Evolutionary conservation across 2,113 vertebrate genomes (phyloP), one percentile per base, ranked within the genome.

Genomic region (Cnemophilus loriae): DNA sequence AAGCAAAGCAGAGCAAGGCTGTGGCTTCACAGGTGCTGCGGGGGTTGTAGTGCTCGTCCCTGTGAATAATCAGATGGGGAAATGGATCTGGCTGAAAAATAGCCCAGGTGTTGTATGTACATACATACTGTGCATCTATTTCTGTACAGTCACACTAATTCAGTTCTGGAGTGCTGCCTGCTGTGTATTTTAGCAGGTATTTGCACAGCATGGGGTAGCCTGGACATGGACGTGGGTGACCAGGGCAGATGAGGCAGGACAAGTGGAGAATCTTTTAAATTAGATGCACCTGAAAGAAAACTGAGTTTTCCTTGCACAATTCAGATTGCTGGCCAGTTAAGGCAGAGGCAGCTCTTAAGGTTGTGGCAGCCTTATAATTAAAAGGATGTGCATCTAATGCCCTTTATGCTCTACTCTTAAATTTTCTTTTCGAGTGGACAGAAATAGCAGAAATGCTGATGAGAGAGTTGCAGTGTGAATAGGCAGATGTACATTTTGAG

Each of bases 91-190:
- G 20, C 10, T 74, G 55, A 56, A 56, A 68, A 68, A 23, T 6
- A 76, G 67, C 32, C 57, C 4, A 0, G 52, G 44, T 30, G 24
- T 63, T 50, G 1, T 0, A 8, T 2, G 23, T 32, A 8, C 9
- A 1, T 23, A 7, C 4, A 2, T 22, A 11, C 32, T 0, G 0
- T 22, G 33, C 32, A 20, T 57, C 30, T 30, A 0, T 73, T 73
- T 55, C 44, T 77, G 0, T 41, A 11, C 12, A 50, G 33, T n/a
- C 60, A 20, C 16, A 1, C 11, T n/a, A 12, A 4, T 8, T 77
- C 35, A 39, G 24, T 22, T 79, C 53, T 46, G 57, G 19, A 50
- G 28, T n/a, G 59, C 68, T 81, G 53, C 44, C 52, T 56, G 73
- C 82, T 55, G 39, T 37, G 44, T 46, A 2, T 44, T 84, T 69